Evolutionary conservation across 2,888 invertebrate species (phyloP), one percentile per base, ranked within the genome.

Genomic region (Cheilosia pagana): DNA sequence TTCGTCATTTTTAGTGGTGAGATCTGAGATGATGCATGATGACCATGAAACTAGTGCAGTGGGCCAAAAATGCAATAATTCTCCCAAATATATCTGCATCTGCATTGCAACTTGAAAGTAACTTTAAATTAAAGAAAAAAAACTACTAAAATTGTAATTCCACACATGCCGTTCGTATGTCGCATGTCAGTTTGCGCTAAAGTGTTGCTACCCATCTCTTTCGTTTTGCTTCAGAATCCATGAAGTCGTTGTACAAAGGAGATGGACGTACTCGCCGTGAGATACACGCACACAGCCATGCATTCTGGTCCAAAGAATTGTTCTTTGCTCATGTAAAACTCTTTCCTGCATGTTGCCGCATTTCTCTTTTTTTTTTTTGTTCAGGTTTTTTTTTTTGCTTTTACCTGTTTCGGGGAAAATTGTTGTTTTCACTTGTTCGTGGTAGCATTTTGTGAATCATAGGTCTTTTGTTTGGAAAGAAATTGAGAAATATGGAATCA

Each of bases 291-390:
- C 39, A 25, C 48, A 48, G n/a, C n/a, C 31, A 41, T 7, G 31
- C 14, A 45, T 39, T 57, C 19, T 7, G 28, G 28, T 50, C 21
- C 57, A 52, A 57, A 75, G 65, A 75, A 53, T 59, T 7, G 7
- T 60, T 52, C 41, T 35, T 72, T 72, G n/a, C 25, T 63, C 41
- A 41, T 68, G 53, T 59, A 79, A 50, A 78, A 79, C 75, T 60
- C 41, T 48, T 50, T 75, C 35, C 68, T 79, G 67, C 71, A 75
- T 23, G 85, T 79, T 83, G 83, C 79, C 79, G 71, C 43, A 79
- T 79, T 85, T 85, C 85, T 67, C 19, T 60, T 41, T 62, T 43
- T 52, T 63, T 68, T 35, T 31, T 14, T 35, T 23, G 53, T 31
- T 43, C 12, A 31, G 5, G 25, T 7, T 23, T 7, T 35, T 25